These are phyloP conservation scores for Hylaeus volcanicus DNA, from an alignment of 1,140 invertebrate species.

Conservation along the genomic window DNA sequence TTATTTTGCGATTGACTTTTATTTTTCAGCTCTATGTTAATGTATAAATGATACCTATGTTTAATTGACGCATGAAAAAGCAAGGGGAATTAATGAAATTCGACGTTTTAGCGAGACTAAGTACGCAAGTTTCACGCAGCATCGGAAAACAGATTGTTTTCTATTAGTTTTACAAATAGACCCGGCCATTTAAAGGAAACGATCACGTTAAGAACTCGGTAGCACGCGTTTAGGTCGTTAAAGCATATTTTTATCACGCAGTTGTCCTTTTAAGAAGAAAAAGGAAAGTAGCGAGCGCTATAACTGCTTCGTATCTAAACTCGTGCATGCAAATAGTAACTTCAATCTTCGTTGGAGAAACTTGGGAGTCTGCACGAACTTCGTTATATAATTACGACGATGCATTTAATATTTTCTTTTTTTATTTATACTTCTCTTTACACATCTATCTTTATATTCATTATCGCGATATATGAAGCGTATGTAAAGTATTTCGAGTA, in stretches of 20 bases:
- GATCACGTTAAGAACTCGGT: background rate
- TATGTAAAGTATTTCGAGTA: too few relatives aligned
- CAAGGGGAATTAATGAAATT: background rate
- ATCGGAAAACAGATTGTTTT: background rate
- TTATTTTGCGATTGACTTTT: too few relatives aligned
- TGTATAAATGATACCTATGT: too few relatives aligned
- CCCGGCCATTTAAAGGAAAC: background rate
- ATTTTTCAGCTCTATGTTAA: too few relatives aligned
- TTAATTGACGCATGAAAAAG: too few relatives aligned
- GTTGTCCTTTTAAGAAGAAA: background rate
- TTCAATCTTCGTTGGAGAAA: slow-evolving; percentile 11
- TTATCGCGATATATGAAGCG: too few relatives aligned
- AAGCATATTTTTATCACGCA: background rate
- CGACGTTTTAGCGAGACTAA: too few relatives aligned
- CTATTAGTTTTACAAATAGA: background rate
- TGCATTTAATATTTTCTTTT: background rate
- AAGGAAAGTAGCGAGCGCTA: background rate
- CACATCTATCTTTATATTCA: background rate
- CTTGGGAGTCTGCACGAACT: background rate
- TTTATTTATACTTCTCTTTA: background rate
- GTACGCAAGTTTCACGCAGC: background rate
- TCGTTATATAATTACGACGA: background rate
- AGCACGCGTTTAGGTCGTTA: background rate
- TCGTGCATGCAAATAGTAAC: background rate
- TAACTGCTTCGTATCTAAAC: background rate